Base-by-base conservation (phyloP, 1,140 invertebrate species). In the Papilio aristodemus region DNA sequence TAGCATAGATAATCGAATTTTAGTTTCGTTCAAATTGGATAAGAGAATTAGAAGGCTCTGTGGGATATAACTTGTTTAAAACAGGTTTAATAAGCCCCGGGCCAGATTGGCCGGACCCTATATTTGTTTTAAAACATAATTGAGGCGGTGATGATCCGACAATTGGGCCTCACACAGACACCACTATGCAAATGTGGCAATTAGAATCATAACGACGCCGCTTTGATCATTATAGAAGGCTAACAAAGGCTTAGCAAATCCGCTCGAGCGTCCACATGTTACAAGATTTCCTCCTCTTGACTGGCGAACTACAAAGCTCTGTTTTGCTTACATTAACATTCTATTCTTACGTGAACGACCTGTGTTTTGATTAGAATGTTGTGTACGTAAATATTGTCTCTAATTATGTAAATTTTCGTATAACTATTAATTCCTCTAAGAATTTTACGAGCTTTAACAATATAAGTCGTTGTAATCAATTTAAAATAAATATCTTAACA, bases 61-160 rank as follows among this genome's bases (percentile, higher is more conserved):
- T 67, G 43, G 63, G 62, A 60, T 68, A 75, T 71, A 76, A 72
- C 72, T 80, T 64, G 71, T 70, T 77, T 41, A 67, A 75, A 82
- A 79, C 77, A 76, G 77, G 78, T 82, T 81, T 76, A 75, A 70
- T 71, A 72, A 74, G 74, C 80, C 72, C 54, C 66, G 54, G 74
- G 82, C 78, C 64, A 74, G 68, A 80, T 75, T 66, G 68, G 71
- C 32, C 38, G 69, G 22, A 68, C 73, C 80, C 74, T 78, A 54
- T 84, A 82, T 87, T 86, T 85, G 81, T 86, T 84, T 85, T 80
- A 79, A 80, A 85, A 83, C 75, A 78, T 85, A 86, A 85, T 83
- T 78, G 81, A 76, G 72, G 70, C 69, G 69, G 71, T 78, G 77
- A 83, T 79, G 81, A 80, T 73, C 60, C 71, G 67, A 71, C 81